Percentiles rank a stretch among this genome's conserved stretches.
phyloP scores from a whole-genome alignment of 2,113 vertebrate genomes.

The Clarias gariepinus region DNA sequence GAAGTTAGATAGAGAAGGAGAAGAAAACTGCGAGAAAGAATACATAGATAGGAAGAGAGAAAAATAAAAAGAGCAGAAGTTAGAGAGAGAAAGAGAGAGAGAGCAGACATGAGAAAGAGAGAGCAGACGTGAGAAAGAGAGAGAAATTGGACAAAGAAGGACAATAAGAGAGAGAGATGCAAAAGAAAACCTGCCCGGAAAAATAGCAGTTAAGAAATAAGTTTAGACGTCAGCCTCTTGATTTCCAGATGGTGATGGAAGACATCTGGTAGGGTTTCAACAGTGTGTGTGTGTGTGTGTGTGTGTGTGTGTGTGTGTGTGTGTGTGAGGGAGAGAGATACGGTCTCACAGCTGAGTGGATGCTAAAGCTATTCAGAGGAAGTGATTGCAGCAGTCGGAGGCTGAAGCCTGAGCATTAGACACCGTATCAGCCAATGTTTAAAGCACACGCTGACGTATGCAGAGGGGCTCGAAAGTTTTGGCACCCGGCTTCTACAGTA shows the following conservation, averaged over 20 bases:
- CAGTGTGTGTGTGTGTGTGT: background rate
- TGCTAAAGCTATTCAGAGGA: background rate
- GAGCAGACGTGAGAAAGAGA: no score
- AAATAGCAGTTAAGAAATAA: background rate
- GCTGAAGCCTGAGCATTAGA: background rate
- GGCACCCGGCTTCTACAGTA: background rate
- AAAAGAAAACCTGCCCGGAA: background rate
- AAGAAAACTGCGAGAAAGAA: no score
- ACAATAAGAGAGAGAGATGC: background rate
- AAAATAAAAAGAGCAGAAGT: no score
- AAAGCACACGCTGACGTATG: background rate
- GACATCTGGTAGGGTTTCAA: background rate
- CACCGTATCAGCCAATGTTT: background rate
- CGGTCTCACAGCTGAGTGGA: background rate
- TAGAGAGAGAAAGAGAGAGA: no score
- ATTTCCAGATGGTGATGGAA: background rate
- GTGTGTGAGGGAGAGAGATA: background rate
- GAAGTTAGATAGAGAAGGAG: no score
- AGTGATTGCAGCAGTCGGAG: background rate
- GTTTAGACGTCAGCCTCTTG: background rate
- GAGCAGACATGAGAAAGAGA: no score
- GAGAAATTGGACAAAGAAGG: no score
- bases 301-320: background rate
- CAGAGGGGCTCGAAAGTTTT: background rate
- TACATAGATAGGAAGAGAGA: no score